phyloP scores from a whole-genome alignment of 2,888 invertebrate species.

The Diloba caeruleocephala region DNA sequence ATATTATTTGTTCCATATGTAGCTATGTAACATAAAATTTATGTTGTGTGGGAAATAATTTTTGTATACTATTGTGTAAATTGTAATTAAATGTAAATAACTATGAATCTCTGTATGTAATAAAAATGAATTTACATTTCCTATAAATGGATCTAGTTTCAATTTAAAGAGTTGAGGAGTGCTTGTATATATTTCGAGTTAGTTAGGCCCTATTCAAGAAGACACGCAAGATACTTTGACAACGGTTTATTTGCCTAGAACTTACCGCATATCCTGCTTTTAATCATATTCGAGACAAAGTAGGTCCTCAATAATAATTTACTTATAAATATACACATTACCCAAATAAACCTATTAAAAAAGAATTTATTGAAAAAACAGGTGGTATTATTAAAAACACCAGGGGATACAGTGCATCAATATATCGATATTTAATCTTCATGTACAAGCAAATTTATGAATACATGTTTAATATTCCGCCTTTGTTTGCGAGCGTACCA shows the following conservation, averaged over 20 bases:
- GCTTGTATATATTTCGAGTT: slow-evolving; percentile 17
- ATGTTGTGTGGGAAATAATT: slow-evolving; percentile 22
- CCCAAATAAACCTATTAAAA: slow-evolving; percentile 86
- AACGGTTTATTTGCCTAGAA: slow-evolving; percentile 87
- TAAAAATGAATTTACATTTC: slow-evolving; percentile 28
- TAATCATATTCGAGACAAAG: slow-evolving; percentile 86
- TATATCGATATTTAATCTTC: slow-evolving; percentile 93
- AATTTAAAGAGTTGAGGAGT: slow-evolving; percentile 13
- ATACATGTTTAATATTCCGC: slow-evolving; percentile 84
- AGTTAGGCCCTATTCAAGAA: slow-evolving; percentile 75
- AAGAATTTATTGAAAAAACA: slow-evolving; percentile 74
- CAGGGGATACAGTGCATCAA: slow-evolving; percentile 91
- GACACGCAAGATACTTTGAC: slow-evolving; percentile 78
- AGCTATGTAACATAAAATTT: slow-evolving; percentile 22
- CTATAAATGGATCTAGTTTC: slow-evolving; percentile 19
- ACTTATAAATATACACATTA: slow-evolving; percentile 88
- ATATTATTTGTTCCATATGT: slow-evolving; percentile 18
- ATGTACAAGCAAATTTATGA: slow-evolving; percentile 93
- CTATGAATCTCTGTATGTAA: slow-evolving; percentile 45
- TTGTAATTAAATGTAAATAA: slow-evolving; percentile 38
- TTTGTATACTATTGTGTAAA: slow-evolving; percentile 20
- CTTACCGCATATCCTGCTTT: slow-evolving; percentile 83
- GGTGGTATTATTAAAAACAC: slow-evolving; percentile 88
- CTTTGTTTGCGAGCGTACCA: slow-evolving; percentile 75
- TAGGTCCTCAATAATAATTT: slow-evolving; percentile 86